These are phyloP conservation scores for Caenorhabditis sp. DNA, from an alignment of 2,888 invertebrate species.

Conservation along the genomic window DNA sequence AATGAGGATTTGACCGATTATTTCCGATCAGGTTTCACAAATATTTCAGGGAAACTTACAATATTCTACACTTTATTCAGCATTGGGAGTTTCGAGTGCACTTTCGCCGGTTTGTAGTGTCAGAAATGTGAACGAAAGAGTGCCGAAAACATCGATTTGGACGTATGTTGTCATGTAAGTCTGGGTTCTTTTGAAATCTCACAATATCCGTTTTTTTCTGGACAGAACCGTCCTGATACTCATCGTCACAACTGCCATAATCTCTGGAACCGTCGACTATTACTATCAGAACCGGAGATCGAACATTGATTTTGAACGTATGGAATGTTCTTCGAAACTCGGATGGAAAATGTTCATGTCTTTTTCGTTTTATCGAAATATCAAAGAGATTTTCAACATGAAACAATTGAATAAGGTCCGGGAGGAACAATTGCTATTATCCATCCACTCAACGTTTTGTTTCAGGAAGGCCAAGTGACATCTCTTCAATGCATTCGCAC, in stretches of 20 bases:
- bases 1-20: conserved; percentile 48
- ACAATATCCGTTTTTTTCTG: neutral
- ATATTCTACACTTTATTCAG: conserved; percentile 17
- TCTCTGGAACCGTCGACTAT: conserved; percentile 39
- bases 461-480: conserved; percentile 52
- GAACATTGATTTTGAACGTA: conserved; percentile 10
- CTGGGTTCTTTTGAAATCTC: too few relatives aligned
- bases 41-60: too few relatives aligned
- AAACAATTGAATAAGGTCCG: conserved; percentile 16
- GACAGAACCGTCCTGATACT: conserved; percentile 7
- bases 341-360: conserved; percentile 54
- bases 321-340: conserved; percentile 1
- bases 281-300: conserved; percentile 26
- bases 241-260: conserved; percentile 4
- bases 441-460: neutral
- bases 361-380: conserved; percentile 65
- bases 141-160: neutral
- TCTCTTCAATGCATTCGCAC: conserved; percentile 53
- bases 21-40: conserved; percentile 30
- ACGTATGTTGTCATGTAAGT: conserved; percentile 43
- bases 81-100: conserved; percentile 4
- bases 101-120: conserved; percentile 51
- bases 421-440: neutral
- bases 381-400: conserved; percentile 57
- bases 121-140: conserved; percentile 40